Base-by-base conservation (phyloP, 2,113 vertebrate species). In the Python bivittatus region DNA sequence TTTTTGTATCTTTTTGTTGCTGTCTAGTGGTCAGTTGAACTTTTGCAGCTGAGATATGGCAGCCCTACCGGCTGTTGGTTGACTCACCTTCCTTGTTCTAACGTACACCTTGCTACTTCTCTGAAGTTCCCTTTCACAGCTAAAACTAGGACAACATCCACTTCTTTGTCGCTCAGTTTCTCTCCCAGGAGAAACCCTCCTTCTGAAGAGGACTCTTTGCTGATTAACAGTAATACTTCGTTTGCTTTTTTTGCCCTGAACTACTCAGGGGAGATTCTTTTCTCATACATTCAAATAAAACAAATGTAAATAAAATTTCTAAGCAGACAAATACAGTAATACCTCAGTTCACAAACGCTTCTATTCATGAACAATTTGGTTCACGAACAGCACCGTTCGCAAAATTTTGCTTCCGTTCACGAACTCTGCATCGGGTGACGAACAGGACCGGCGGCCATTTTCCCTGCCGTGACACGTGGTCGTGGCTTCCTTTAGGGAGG, bases 171-270 rank as follows among this genome's bases (percentile, higher is more conserved):
- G 79, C 60, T 48, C 4, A 5, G 61, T 12, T 57, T 60, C 42
- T 92, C 53, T 60, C 89, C 56, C 27, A 1, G 22, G 89, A 54
- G 68, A 64, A 64, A 29, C 10, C 27, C 27, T 27, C 12, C 33
- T 33, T 88, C 61, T 54, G 85, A 88, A 93, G 85, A 61, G 92
- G 23, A 44, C 20, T 88, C 85, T 88, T 56, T 60, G 48, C 68
- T 88, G 92, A 84, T 91, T 88, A 84, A 88, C 89, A 54, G 44
- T 88, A 91, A 93, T 93, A 61, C 44, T 88, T 91, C 84, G 56
- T 93, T 93, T 93, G 89, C 85, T 9, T 42, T 91, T 93, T 56
- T 53, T 5, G 13, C 29, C 29, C 44, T 61, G 42, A 91, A 52
- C 85, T n/a, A 29, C 61, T 88, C 68, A 54, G n/a, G 44, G 25